phyloP scores from a whole-genome alignment of 2,797 vertebrate genomes.

The Sebastes hopkinsi region DNA sequence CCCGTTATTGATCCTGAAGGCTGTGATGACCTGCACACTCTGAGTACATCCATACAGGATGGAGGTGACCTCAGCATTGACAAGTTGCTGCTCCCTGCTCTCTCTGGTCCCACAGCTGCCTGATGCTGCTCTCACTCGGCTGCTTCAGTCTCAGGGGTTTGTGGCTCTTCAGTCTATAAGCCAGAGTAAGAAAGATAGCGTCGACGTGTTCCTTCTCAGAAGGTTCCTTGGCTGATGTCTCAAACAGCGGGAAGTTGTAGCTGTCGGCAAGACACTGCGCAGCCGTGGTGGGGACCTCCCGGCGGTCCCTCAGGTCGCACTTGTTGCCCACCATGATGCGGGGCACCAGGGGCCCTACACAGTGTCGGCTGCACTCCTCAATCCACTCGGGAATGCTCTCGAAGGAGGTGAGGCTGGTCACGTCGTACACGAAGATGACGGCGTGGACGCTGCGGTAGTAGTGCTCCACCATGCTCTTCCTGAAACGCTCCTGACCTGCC shows the following conservation, averaged over 20 bases:
- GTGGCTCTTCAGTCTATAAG: constrained; percentile 83
- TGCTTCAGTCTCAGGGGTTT: constrained; percentile 83
- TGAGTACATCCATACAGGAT: background rate
- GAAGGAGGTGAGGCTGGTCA: constrained; percentile 79
- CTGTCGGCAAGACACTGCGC: constrained; percentile 81
- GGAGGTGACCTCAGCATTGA: constrained; percentile 63
- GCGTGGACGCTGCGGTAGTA: constrained; percentile 85
- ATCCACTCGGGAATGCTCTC: constrained; percentile 83
- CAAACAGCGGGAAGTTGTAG: constrained; percentile 83
- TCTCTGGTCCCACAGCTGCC: constrained; percentile 65
- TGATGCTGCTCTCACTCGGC: constrained; percentile 57
- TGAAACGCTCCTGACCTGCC: constrained; percentile 84
- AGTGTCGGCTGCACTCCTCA: constrained; percentile 80
- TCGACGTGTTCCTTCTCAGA: constrained; percentile 82
- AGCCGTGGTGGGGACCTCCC: constrained; percentile 76
- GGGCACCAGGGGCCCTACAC: constrained; percentile 78
- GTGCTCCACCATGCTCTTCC: constrained; percentile 86
- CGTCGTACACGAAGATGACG: constrained; percentile 84
- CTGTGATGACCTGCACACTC: background rate
- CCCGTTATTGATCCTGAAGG: background rate
- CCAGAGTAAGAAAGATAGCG: constrained; percentile 84
- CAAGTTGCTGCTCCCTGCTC: constrained; percentile 55
- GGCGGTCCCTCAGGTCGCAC: constrained; percentile 77
- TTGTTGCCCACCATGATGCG: constrained; percentile 85
- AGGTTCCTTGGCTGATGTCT: constrained; percentile 84